phyloP scores from a whole-genome alignment of 1,140 invertebrate species.

The Hylaeus volcanicus region DNA sequence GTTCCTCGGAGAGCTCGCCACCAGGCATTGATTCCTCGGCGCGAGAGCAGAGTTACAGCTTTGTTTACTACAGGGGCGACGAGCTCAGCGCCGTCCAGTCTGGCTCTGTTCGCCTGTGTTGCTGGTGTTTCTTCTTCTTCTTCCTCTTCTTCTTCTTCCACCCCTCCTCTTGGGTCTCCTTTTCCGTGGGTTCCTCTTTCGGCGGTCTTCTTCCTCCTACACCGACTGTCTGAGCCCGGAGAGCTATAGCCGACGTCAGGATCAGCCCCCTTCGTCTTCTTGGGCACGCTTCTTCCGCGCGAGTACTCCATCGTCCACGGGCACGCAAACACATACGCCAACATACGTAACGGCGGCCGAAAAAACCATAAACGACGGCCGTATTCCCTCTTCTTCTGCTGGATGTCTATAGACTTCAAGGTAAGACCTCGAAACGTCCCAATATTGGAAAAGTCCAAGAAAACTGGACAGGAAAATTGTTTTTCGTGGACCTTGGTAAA shows the following conservation, averaged over 20 bases:
- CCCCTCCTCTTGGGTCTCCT: neutral
- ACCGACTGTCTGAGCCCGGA: constrained; percentile 36
- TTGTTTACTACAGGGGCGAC: constrained; percentile 79
- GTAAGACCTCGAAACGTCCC: too few relatives aligned
- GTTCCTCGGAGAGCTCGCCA: constrained; percentile 49
- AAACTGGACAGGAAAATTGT: too few relatives aligned
- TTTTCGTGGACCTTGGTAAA: too few relatives aligned
- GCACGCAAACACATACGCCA: constrained; percentile 54
- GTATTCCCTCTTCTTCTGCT: neutral
- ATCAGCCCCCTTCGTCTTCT: constrained; percentile 48
- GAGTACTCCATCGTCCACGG: constrained; percentile 37
- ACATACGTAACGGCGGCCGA: neutral
- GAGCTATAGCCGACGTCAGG: constrained; percentile 53
- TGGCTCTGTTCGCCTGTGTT: constrained; percentile 65
- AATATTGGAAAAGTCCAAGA: too few relatives aligned
- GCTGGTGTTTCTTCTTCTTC: constrained; percentile 48
- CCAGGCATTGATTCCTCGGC: constrained; percentile 77
- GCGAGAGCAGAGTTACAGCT: constrained; percentile 79
- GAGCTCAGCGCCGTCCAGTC: constrained; percentile 79
- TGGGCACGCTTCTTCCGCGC: constrained; percentile 45
- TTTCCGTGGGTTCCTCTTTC: constrained; percentile 16
- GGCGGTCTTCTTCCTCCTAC: neutral
- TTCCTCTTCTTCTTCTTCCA: constrained; percentile 23
- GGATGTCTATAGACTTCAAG: too few relatives aligned
- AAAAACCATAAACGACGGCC: constrained; percentile 17